These are phyloP conservation scores for Lamellibrachia satsuma DNA, from an alignment of 2,888 invertebrate species.

Conservation along the genomic window DNA sequence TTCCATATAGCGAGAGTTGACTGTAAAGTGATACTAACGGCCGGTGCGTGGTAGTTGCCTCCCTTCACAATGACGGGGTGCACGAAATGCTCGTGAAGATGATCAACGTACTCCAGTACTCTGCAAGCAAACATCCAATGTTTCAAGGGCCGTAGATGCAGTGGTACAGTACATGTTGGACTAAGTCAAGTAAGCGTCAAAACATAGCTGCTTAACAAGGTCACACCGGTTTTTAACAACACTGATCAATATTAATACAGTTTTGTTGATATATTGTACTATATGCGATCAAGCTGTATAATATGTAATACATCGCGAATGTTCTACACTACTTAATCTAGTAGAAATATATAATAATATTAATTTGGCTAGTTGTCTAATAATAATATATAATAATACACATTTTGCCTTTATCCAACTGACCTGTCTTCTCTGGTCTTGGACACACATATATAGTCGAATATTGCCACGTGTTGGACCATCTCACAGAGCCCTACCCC, in stretches of 20 bases:
- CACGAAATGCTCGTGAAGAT: constrained; percentile 88
- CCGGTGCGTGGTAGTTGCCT: constrained; percentile 79
- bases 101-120: constrained; percentile 86
- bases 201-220: not conserved
- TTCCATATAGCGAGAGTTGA: no score
- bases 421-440: constrained; percentile 74
- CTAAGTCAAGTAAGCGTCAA: not conserved
- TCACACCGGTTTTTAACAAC: not conserved
- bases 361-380: not conserved
- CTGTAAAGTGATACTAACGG: constrained; percentile 67
- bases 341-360: not conserved
- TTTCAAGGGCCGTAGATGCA: not conserved
- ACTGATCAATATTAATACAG: not conserved
- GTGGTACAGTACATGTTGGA: not conserved
- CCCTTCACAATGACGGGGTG: constrained; percentile 77
- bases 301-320: no score
- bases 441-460: constrained; percentile 82
- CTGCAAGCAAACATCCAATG: constrained; percentile 60
- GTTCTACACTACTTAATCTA: not conserved
- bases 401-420: not conserved
- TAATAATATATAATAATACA: not conserved
- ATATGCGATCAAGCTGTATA: no score
- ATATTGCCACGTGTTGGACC: constrained; percentile 90
- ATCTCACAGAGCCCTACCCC: constrained; percentile 93
- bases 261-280: not conserved